Evolutionary conservation across 2,113 vertebrate genomes (phyloP), one percentile per base, ranked within the genome.

Genomic region (Istiophorus platypterus): DNA sequence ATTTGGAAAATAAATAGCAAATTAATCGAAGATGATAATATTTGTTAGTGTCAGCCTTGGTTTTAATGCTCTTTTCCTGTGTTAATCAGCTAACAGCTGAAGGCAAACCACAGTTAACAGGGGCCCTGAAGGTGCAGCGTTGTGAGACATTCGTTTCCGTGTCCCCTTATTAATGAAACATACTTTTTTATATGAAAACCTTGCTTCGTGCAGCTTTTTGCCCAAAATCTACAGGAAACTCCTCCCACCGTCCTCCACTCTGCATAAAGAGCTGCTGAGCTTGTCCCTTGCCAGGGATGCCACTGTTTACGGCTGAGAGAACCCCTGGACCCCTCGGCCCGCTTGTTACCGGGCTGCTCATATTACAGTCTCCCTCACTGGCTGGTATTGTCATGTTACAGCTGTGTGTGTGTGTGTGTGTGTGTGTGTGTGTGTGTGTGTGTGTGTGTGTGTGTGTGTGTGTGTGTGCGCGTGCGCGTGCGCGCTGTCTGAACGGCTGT

Each of bases 311-410:
- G 59, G 81, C 88, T 69, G 83, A 90, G 65, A 87, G 73, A 65
- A 64, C 45, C 57, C 68, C 75, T 27, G 71, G 82, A n/a, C n/a
- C 68, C 80, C 76, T 78, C 78, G 58, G 78, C 81, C 84, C 82
- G 57, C 68, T 56, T 62, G 81, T 65, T 86, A 80, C 86, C 76
- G 34, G 67, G 27, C 84, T 61, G 72, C 92, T 95, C 93, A 5
- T 88, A 70, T 95, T 95, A 90, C 95, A 85, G 84, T 47, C 75
- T 88, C 70, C 84, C 84, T 85, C 78, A 20, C 72, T 72, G 82
- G 72, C 91, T 81, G 79, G 57, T 77, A 87, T 91, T 88, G 90
- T 95, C 92, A 49, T 77, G 89, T 95, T 94, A 92, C 94, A n/a
- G n/a, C n/a, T 70, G 78, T 57, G 63, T 58, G 57, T 37, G 66